Evolutionary conservation across 1,140 invertebrate genomes (phyloP), one percentile per base, ranked within the genome.

Genomic region (Metaphire vulgaris): DNA sequence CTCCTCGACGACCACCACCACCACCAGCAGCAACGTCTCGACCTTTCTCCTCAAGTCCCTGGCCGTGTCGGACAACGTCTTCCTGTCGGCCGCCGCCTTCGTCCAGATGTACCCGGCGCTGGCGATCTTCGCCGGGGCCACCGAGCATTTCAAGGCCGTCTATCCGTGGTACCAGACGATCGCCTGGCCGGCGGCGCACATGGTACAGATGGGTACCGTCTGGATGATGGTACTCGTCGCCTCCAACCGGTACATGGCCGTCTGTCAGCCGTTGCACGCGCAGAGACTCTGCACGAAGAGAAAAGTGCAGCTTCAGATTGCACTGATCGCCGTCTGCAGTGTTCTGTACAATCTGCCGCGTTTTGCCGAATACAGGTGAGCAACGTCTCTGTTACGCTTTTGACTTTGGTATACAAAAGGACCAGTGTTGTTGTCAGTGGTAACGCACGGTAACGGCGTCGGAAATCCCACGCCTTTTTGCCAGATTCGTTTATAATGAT

Each of bases 171-270:
- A 56, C 21, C 74, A 74, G 30, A 74, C 34, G n/a, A 64, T 30
- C 72, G 72, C 29, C 15, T 78, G 77, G 77, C 77, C 77, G 0
- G 0, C 75, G n/a, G 66, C 66, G 14, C 74, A 78, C 74, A 67
- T 78, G n/a, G 56, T 74, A 1, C 77, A 78, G 34, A 69, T 78
- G 28, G 34, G 41, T 30, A 78, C 77, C 1, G 74, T 78, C 1
- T 78, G 74, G 74, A 73, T 76, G 64, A 72, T 76, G 70, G 74
- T 78, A 1, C 56, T 78, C 28, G 77, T 78, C n/a, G 77, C 74
- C 30, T 33, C 67, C 32, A 78, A 76, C 69, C 33, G 72, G 33
- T 76, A 76, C 70, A 33, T 78, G 26, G 77, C 77, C 21, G 74
- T 78, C 33, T 78, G 77, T 68, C 33, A 68, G 21, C 77, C 77